Evolutionary conservation across 2,888 invertebrate species (phyloP).

Genomic region (Opisthograptis luteolata): DNA sequence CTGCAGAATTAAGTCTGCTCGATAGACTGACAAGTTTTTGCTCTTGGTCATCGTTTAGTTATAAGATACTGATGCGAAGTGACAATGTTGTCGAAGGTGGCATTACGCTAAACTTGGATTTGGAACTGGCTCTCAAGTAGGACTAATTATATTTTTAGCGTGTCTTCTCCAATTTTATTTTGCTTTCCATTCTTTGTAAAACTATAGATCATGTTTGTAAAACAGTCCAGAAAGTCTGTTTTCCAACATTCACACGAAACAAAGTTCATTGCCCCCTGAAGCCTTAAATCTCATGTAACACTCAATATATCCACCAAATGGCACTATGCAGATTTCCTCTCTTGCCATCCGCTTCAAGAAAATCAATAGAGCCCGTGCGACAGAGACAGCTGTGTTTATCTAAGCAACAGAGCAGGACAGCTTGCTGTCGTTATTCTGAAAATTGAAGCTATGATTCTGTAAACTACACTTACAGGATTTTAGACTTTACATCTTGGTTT

Average conservation of each 20-base stretch:
- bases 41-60: too few species aligned
- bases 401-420: conserved; percentile 23
- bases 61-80: too few species aligned
- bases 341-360: conserved; percentile 29
- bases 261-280: conserved; percentile 14
- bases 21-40: too few species aligned
- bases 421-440: conserved; percentile 21
- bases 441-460: conserved; percentile 26
- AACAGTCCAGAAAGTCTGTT: neutral
- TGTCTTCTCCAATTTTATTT: too few species aligned
- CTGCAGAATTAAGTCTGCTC: too few species aligned
- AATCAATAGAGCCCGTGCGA: conserved; percentile 39
- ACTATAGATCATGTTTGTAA: too few species aligned
- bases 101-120: too few species aligned
- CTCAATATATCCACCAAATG: conserved; percentile 31
- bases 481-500: neutral
- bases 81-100: too few species aligned
- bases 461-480: neutral
- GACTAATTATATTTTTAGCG: too few species aligned
- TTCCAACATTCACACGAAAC: neutral
- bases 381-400: conserved; percentile 29
- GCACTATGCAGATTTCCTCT: conserved; percentile 41
- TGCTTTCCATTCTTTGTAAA: too few species aligned
- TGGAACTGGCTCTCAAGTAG: too few species aligned
- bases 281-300: conserved; percentile 27